Conservation (phyloP, 2,797 vertebrate genomes). For the Pangasius macronema region DNA sequence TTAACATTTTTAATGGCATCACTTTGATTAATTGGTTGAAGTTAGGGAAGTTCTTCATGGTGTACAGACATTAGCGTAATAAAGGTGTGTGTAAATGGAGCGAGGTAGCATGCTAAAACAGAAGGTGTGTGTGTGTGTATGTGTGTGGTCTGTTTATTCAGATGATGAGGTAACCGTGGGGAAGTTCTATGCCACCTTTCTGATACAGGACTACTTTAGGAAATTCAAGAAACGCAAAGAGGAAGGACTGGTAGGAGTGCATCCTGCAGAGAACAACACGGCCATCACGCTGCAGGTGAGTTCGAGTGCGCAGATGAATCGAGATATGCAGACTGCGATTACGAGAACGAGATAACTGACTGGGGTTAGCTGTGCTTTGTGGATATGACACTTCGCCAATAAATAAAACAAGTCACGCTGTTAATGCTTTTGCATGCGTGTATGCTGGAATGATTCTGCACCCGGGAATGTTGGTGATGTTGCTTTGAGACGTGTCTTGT, state of each 20-base stretch:
- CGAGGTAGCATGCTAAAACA: slow-evolving; percentile 81
- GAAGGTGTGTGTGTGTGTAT: slow-evolving; percentile 82
- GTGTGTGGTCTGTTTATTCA: slow-evolving; percentile 99
- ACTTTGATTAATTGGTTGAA: background rate
- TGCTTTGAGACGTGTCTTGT: background rate
- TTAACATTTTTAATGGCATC: background rate
- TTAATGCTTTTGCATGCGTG: slow-evolving; percentile 1
- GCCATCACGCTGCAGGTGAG: slow-evolving; percentile 95
- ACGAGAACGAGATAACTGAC: background rate
- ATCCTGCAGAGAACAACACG: slow-evolving; percentile 92
- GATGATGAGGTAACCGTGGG: slow-evolving; percentile 99
- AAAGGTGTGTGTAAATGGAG: background rate
- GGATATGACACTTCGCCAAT: background rate
- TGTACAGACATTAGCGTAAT: background rate
- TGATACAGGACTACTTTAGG: slow-evolving; percentile 99
- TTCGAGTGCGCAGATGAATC: background rate
- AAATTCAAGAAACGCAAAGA: slow-evolving; percentile 99
- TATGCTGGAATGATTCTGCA: slow-evolving; percentile 9
- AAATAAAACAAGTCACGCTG: background rate
- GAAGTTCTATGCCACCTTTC: slow-evolving; percentile 99
- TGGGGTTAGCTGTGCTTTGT: background rate
- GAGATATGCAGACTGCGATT: background rate
- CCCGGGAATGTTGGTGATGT: background rate
- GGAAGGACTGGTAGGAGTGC: slow-evolving; percentile 96
- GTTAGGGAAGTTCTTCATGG: background rate